Percentiles rank a stretch among this genome's conserved stretches.
Conservation (phyloP, 2,113 vertebrate species). For the Helogale parvula region DNA sequence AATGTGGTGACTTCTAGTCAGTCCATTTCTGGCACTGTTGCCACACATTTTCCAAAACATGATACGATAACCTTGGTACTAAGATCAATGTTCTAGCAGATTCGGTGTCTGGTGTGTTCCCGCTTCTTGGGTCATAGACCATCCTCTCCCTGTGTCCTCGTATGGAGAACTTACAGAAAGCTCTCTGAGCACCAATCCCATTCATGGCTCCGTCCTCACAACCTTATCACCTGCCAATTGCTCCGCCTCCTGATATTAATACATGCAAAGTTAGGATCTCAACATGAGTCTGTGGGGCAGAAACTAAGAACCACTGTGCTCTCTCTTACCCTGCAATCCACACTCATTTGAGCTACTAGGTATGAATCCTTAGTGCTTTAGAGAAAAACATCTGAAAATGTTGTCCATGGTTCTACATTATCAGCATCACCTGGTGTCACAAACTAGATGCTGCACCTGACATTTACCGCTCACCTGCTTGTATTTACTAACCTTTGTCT, state of each 20-base stretch:
- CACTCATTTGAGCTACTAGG: background rate
- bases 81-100: background rate
- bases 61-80: background rate
- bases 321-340: background rate
- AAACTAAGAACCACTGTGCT: background rate
- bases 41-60: background rate
- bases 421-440: background rate
- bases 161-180: background rate
- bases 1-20: background rate
- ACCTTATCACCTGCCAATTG: background rate
- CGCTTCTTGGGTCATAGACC: background rate
- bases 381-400: background rate
- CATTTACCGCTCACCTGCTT: background rate
- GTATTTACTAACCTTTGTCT: background rate
- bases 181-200: too few relatives aligned
- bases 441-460: background rate
- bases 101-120: background rate
- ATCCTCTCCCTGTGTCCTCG: background rate
- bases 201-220: too few relatives aligned
- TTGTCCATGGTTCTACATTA: background rate
- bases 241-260: background rate
- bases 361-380: background rate
- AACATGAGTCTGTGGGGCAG: background rate
- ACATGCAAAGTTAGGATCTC: background rate
- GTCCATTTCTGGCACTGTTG: background rate